Conservation (phyloP, 2,113 vertebrate species). For the Ramphastos sulfuratus region DNA sequence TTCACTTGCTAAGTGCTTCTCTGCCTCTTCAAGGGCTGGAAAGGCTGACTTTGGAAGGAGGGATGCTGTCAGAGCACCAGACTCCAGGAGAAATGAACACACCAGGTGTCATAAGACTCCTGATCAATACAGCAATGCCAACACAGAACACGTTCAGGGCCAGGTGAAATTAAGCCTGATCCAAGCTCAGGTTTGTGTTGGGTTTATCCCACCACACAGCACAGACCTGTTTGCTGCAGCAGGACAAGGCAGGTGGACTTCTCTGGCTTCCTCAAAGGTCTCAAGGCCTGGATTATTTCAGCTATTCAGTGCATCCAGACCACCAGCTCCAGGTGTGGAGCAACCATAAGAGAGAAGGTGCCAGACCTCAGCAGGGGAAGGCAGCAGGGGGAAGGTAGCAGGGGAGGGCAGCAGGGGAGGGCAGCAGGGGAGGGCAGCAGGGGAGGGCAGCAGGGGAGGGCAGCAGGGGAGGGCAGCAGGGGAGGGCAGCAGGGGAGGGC, state of each 20-base stretch:
- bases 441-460: neutral
- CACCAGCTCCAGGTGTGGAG: rapidly evolving
- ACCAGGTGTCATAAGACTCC: neutral
- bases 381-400: too few relatives aligned
- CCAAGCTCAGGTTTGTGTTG: neutral
- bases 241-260: neutral
- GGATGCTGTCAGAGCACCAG: neutral
- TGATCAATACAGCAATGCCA: rapidly evolving
- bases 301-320: neutral
- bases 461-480: too few relatives aligned
- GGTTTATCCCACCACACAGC: rapidly evolving
- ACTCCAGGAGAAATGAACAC: neutral
- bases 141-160: neutral
- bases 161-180: neutral
- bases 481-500: neutral
- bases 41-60: neutral
- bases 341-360: neutral
- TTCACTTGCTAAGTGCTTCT: neutral
- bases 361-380: rapidly evolving
- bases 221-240: neutral
- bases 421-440: neutral
- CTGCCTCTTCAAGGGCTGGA: neutral
- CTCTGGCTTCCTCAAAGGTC: neutral
- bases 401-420: too few relatives aligned
- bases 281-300: neutral